Base-by-base conservation (phyloP, 2,888 invertebrate genomes). In the Osmoderma eremita region DNA sequence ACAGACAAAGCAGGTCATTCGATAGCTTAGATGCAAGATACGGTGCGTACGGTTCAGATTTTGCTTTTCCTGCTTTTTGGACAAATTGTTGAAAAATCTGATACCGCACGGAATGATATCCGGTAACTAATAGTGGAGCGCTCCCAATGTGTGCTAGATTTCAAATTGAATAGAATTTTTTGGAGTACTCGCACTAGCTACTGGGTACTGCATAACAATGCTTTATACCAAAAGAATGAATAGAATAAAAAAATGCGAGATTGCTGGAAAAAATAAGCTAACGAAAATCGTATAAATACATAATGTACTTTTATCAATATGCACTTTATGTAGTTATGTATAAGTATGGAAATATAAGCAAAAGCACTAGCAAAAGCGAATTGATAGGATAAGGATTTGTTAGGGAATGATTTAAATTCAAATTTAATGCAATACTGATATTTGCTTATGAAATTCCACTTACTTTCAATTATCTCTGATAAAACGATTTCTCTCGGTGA, bases 1-100 rank as follows among this genome's bases (percentile, higher is more conserved):
- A 82, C 82, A 82, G 80, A 82, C 79, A 83, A 82, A 82, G 80
- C 81, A 80, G 77, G 80, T 80, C 80, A 80, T 80, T 80, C 79
- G 78, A 78, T 77, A 79, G 76, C 76, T 76, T 72, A 51, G 70
- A 73, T 72, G 62, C 62, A 67, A 62, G 18, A 54, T 63, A 53
- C 53, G 53, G 15, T 53, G 15, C 58, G 64, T 51, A 48, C 63
- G 63, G 64, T 67, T 42, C 54, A 63, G 42, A 63, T 36, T 56
- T 63, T 24, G 39, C 18, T 66, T 41, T 56, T 51, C 30, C 22
- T 30, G n/a, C 17, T 65, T 13, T 51, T 41, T 24, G n/a, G 18
- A n/a, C n/a, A n/a, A n/a, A n/a, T n/a, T n/a, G n/a, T n/a, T n/a
- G 51, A 30, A 66, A 63, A 49, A 66, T 58, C 53, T 63, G 53